Evolutionary conservation across 2,113 vertebrate genomes (phyloP).

Genomic region (Pterocles burchelli): DNA sequence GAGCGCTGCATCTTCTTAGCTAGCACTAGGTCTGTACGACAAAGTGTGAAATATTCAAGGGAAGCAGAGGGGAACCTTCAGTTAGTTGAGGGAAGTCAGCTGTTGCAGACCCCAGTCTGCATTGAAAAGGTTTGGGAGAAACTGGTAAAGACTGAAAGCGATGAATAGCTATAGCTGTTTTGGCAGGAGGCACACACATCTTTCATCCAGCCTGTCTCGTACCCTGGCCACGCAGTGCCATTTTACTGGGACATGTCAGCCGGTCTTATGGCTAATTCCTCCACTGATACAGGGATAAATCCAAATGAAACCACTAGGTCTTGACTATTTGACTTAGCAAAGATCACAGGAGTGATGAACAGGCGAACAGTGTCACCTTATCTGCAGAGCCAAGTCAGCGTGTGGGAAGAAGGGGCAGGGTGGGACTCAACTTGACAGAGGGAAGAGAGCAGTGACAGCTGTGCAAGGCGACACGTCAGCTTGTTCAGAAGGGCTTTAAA

Average conservation of each 20-base stretch:
- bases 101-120: background rate
- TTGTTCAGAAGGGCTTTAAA: background rate
- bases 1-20: background rate
- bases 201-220: background rate
- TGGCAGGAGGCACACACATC: background rate
- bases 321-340: background rate
- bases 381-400: background rate
- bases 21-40: background rate
- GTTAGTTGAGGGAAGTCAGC: background rate
- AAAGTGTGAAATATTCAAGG: background rate
- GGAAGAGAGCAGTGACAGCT: background rate
- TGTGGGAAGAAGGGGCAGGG: background rate
- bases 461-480: background rate
- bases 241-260: background rate
- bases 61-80: background rate
- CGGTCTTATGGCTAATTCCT: background rate
- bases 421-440: background rate
- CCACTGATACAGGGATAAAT: background rate
- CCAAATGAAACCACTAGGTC: background rate
- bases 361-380: background rate
- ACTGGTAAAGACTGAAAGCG: background rate
- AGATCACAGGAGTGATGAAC: background rate
- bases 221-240: background rate
- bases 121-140: background rate
- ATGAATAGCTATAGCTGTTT: background rate